These are phyloP conservation scores for Platygyra sinensis DNA, from an alignment of 64 coral and sea anemone species.

Conservation along the genomic window DNA sequence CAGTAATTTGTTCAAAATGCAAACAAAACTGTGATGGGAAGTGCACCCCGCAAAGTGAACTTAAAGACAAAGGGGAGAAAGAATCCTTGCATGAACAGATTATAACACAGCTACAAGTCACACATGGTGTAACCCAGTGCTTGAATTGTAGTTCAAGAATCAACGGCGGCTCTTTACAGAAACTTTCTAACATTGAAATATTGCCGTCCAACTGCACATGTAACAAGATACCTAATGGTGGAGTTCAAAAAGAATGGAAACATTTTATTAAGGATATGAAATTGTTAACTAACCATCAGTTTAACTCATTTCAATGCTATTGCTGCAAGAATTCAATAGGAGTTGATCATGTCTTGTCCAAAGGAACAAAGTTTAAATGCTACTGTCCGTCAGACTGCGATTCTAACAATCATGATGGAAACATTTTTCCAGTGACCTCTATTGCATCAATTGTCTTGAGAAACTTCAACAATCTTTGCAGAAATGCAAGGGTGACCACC, in stretches of 20 bases:
- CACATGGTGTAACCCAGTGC: background rate
- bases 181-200: background rate
- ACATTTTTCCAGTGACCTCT: background rate
- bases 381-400: constrained; percentile 19
- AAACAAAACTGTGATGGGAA: constrained; percentile 14
- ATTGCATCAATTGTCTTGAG: background rate
- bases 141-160: background rate
- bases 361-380: constrained; percentile 40
- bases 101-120: background rate
- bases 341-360: background rate
- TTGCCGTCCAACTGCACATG: background rate
- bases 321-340: constrained; percentile 51
- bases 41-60: background rate
- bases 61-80: background rate
- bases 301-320: constrained; percentile 78
- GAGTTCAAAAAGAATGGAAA: constrained; percentile 65
- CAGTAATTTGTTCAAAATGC: background rate
- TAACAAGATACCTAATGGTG: constrained; percentile 30
- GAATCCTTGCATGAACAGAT: background rate
- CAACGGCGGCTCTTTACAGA: background rate
- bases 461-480: background rate
- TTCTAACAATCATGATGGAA: background rate
- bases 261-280: constrained; percentile 61
- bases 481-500: background rate
- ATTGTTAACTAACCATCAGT: constrained; percentile 18